Evolutionary conservation across 2,888 invertebrate genomes (phyloP), one percentile per base, ranked within the genome.

Genomic region (Patella depressa): DNA sequence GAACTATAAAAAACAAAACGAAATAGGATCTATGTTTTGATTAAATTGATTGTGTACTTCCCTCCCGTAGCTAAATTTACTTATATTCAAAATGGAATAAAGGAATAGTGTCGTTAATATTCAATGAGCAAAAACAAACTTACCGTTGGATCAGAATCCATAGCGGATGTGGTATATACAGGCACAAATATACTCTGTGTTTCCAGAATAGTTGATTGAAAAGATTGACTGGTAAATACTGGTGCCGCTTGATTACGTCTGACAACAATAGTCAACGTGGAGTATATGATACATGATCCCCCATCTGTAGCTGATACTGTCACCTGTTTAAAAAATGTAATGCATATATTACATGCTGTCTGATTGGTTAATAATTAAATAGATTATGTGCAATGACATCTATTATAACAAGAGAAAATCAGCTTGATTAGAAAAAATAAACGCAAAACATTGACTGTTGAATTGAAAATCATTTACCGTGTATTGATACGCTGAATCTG

Each of bases 251-350:
- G 84, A 77, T 89, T 89, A n/a, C 90, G 81, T 7, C 78, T 59
- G 11, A 90, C 87, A 19, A 76, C 80, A 9, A 90, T 84, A 0
- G 82, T 83, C 71, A 88, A 79, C 17, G 86, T 83, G 4, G 75
- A 75, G 70, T 83, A 82, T 9, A 77, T 80, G 12, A 81, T 77
- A 73, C 85, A 85, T 3, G 87, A 82, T 14, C 88, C 87, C 17
- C 86, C 87, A 79, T 88, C 88, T 17, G 77, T 75, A 0, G 87
- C 89, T 15, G 84, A 74, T 1, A 89, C 82, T 72, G 89, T 81
- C 57, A 90, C 74, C 88, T 89, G 82, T 11, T 45, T 45, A 4
- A 45, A 45, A 45, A 45, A 45, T 45, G 45, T 45, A 9, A 45
- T 9, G 45, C 45, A 45, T 45, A 45, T 45, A 29, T 45, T 45